Conservation (phyloP, 2,113 vertebrate species). For the Hucho hucho region DNA sequence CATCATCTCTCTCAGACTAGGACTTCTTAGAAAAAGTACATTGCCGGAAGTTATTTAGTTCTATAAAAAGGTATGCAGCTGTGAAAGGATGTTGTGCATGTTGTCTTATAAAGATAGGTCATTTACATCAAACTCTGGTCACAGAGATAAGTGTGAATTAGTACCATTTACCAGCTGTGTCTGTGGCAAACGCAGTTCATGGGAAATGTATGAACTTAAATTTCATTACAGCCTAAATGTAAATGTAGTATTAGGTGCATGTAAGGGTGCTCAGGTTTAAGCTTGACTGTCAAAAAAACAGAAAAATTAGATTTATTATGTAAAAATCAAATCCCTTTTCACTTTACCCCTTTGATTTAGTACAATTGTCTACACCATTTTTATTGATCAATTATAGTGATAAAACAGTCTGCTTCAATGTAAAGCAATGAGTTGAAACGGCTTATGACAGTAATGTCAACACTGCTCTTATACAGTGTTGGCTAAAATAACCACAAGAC, state of each 20-base stretch:
- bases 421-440: no score
- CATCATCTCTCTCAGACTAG: background rate
- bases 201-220: background rate
- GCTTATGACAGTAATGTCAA: no score
- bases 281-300: no score
- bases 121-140: conserved; percentile 1
- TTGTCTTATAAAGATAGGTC: conserved; percentile 37
- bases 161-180: background rate
- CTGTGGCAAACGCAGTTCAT: background rate
- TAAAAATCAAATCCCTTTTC: no score
- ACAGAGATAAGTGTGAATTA: conserved; percentile 27
- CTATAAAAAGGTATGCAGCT: background rate
- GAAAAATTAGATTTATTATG: no score
- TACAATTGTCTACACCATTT: background rate
- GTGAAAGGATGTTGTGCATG: conserved; percentile 25
- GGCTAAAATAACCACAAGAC: conserved; percentile 49
- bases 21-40: background rate
- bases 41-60: conserved; percentile 39
- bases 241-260: no score
- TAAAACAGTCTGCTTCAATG: no score
- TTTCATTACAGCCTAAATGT: background rate
- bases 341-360: no score
- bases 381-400: background rate
- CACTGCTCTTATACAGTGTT: background rate
- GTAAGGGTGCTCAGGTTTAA: no score